Evolutionary conservation across 2,113 vertebrate genomes (phyloP), one percentile per base, ranked within the genome.

Genomic region (Myxocyprinus asiaticus): DNA sequence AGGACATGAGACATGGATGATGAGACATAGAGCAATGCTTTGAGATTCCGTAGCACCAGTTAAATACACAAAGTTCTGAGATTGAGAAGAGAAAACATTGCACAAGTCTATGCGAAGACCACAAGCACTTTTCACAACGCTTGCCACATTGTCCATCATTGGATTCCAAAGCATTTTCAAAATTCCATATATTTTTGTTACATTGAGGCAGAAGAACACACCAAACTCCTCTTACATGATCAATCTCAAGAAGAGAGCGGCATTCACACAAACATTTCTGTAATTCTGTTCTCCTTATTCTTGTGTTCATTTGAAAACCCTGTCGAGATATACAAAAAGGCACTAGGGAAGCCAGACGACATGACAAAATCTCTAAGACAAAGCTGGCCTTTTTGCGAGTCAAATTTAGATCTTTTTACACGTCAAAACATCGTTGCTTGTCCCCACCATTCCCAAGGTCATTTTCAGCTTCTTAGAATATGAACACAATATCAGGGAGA

Each of bases 21-120:
- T 86, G 90, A 91, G 89, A 91, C 84, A 86, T 82, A 89, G 77
- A 90, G 83, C 85, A 80, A 74, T 67, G 85, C 86, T 85, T 83
- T 87, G 86, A 88, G 89, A 91, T 73, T 91, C 85, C 91, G 88
- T 92, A 94, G 92, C 92, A 94, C 93, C 92, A 92, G 90, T 93
- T 91, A 84, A 85, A 90, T 87, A 90, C 89, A 89, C 86, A 87
- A 88, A 89, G 93, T 93, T 93, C 92, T 93, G 92, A 93, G 91
- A 91, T 92, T 92, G 93, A 93, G 93, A 94, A 93, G 93, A 93
- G 92, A 94, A 93, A 93, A 91, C 80, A 90, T 82, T 88, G 88
- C 88, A 91, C 82, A 70, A 89, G 87, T 90, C 77, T 73, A 83
- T 82, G 80, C 55, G 70, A 62, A 72, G 48, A 82, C 64, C 78